Conservation (phyloP, 2,797 vertebrate species). For the Takifugu ocellatus region DNA sequence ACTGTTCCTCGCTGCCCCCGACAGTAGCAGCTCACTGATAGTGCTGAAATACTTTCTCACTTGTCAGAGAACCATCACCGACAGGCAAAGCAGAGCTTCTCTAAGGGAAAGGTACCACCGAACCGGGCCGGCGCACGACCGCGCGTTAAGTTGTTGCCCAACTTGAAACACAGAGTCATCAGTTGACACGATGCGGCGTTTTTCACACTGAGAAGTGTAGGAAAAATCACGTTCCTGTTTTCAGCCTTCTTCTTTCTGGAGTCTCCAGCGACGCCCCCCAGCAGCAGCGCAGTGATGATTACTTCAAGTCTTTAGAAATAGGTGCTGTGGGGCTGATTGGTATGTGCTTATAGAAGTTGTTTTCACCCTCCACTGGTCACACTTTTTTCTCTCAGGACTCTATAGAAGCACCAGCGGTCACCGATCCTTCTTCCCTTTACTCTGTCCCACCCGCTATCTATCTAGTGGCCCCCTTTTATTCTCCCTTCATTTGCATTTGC, state of each 20-base stretch:
- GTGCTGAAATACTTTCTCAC: constrained; percentile 31
- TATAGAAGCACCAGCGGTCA: constrained; percentile 51
- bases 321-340: constrained; percentile 39
- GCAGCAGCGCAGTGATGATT: neutral
- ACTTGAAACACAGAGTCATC: constrained; percentile 30
- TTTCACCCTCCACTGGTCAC: constrained; percentile 67
- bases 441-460: constrained; percentile 49
- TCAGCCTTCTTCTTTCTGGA: neutral
- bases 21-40: constrained; percentile 38
- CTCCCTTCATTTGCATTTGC: constrained; percentile 58
- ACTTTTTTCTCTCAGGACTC: constrained; percentile 64
- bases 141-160: constrained; percentile 30
- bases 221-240: constrained; percentile 20
- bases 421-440: constrained; percentile 54
- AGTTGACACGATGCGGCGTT: constrained; percentile 16
- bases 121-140: constrained; percentile 11
- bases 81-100: neutral
- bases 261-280: neutral
- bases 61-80: constrained; percentile 2
- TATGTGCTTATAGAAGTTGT: constrained; percentile 66
- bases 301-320: constrained; percentile 31
- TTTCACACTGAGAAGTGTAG: constrained; percentile 17
- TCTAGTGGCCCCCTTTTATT: constrained; percentile 43
- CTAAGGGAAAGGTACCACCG: neutral
- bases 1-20: constrained; percentile 29